Evolutionary conservation across 1,140 invertebrate species (phyloP).

Genomic region (Steinernema khuongi): DNA sequence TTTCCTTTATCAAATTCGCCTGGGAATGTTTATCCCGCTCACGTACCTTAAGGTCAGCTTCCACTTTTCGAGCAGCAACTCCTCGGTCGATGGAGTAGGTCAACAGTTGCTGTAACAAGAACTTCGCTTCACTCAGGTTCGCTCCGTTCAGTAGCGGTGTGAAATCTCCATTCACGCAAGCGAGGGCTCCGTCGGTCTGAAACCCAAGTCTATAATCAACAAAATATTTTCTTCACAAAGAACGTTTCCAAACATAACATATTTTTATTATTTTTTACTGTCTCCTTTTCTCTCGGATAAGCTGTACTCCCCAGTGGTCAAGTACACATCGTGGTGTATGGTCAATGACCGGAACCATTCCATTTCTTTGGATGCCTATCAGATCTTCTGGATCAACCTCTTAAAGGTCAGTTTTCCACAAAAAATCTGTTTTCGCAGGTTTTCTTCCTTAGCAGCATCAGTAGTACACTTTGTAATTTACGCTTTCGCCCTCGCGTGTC

Average conservation of each 20-base stretch:
- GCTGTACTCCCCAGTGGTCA: too few species aligned
- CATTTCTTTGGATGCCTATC: too few species aligned
- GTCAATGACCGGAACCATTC: too few species aligned
- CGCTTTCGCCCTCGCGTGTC: too few species aligned
- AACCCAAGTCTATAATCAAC: background rate
- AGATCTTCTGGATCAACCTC: too few species aligned
- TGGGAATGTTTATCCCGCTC: background rate
- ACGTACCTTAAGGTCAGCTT: constrained; percentile 26
- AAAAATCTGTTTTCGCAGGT: too few species aligned
- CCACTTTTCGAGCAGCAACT: constrained; percentile 22
- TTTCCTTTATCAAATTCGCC: background rate
- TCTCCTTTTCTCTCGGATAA: too few species aligned
- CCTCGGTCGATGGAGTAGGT: constrained; percentile 24
- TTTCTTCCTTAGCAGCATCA: too few species aligned
- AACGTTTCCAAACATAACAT: constrained; percentile 13
- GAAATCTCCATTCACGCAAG: background rate
- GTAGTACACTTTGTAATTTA: too few species aligned
- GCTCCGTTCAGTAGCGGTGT: constrained; percentile 4
- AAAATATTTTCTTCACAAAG: constrained; percentile 1
- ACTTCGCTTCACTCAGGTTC: constrained; percentile 20
- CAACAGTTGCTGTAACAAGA: constrained; percentile 27
- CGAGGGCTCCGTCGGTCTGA: constrained; percentile 2
- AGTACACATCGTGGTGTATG: too few species aligned
- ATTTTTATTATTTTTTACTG: constrained; percentile 14
- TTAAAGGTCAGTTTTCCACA: too few species aligned